phyloP scores from a whole-genome alignment of 2,888 invertebrate genomes.

The Eumerus sabulonum region DNA sequence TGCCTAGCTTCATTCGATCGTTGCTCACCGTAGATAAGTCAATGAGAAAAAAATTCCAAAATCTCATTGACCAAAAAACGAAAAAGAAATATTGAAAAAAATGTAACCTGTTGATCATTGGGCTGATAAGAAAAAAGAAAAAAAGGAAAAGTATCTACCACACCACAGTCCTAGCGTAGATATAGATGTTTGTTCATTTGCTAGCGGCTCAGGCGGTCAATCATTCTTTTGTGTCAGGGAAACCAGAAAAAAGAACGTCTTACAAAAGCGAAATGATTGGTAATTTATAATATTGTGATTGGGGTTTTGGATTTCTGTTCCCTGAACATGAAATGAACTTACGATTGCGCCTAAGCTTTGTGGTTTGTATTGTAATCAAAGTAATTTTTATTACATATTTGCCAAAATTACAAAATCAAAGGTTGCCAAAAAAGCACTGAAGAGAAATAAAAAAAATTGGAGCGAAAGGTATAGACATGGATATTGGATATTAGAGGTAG shows the following conservation, averaged over 20 bases:
- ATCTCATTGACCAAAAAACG: constrained; percentile 2
- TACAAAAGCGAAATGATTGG: constrained; percentile 53
- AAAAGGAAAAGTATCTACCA: too few species aligned
- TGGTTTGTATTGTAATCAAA: constrained; percentile 30
- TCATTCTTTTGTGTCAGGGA: constrained; percentile 34
- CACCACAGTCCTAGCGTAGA: too few species aligned
- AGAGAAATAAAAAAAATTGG: too few species aligned
- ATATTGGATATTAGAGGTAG: too few species aligned
- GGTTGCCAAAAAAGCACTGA: not conserved
- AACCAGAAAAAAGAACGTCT: constrained; percentile 2
- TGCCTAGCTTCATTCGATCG: not conserved
- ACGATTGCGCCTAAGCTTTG: constrained; percentile 13
- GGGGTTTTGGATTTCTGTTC: not conserved
- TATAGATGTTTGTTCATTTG: too few species aligned
- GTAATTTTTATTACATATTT: not conserved
- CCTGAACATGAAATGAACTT: not conserved
- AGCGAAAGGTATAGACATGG: too few species aligned
- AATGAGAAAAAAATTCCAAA: constrained; percentile 23
- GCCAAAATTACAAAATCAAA: constrained; percentile 4
- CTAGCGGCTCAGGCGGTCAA: constrained; percentile 18
- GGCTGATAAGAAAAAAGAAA: constrained; percentile 57
- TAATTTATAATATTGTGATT: constrained; percentile 36
- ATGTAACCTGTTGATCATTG: constrained; percentile 58
- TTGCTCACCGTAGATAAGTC: constrained; percentile 7
- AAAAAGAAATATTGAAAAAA: constrained; percentile 11